Evolutionary conservation across 1,140 invertebrate species (phyloP).

Genomic region (Hyles euphorbiae): DNA sequence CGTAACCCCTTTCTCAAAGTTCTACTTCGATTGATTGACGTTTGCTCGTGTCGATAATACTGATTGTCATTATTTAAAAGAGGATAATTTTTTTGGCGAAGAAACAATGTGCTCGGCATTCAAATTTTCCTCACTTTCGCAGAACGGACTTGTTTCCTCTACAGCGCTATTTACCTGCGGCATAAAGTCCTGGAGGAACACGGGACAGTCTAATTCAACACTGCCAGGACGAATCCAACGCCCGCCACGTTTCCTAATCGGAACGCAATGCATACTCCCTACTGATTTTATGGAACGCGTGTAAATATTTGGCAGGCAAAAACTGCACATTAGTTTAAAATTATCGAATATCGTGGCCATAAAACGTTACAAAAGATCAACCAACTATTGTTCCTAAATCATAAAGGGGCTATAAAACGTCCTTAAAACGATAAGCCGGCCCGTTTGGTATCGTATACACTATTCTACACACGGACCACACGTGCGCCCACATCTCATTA

Average conservation of each 20-base stretch:
- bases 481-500: slow-evolving; percentile 69
- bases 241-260: slow-evolving; percentile 11
- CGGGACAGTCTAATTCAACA: slow-evolving; percentile 29
- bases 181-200: slow-evolving; percentile 35
- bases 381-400: slow-evolving; percentile 55
- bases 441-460: slow-evolving; percentile 53
- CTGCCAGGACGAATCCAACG: slow-evolving; percentile 28
- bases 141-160: slow-evolving; percentile 16
- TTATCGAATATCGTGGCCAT: slow-evolving; percentile 17
- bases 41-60: slow-evolving; percentile 1
- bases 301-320: slow-evolving; percentile 17
- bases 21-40: slow-evolving; percentile 2
- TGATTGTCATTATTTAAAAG: background rate
- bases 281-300: slow-evolving; percentile 11
- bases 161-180: slow-evolving; percentile 32
- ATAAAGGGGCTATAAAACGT: slow-evolving; percentile 49
- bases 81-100: background rate
- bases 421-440: slow-evolving; percentile 48
- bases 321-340: slow-evolving; percentile 19
- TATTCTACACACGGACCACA: slow-evolving; percentile 60
- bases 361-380: slow-evolving; percentile 35
- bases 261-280: slow-evolving; percentile 17
- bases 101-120: slow-evolving; percentile 6
- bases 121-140: slow-evolving; percentile 7
- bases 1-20: too few species aligned